A percentile compares a stretch with the other conserved stretches of the same genome.
These are phyloP conservation scores for Hesperophylax magnus DNA, from an alignment of 1,140 invertebrate genomes.

Conservation along the genomic window DNA sequence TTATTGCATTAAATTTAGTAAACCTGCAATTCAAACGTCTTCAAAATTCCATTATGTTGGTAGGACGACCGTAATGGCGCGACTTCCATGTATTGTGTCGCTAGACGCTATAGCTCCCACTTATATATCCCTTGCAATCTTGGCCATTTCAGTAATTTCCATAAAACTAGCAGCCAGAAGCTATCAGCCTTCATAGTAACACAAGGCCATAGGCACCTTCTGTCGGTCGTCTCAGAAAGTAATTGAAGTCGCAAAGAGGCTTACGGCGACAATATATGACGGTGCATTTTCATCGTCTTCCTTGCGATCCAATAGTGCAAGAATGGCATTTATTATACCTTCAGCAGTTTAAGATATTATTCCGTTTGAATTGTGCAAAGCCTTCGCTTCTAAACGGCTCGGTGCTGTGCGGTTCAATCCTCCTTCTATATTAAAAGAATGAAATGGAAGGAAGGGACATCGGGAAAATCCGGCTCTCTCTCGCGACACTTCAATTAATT, in stretches of 20 bases:
- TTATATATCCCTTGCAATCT: not conserved
- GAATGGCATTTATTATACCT: conserved; percentile 56
- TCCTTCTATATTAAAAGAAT: too few species aligned
- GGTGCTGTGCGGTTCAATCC: not conserved
- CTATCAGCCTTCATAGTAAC: not conserved
- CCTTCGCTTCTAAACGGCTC: not conserved
- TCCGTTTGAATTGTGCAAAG: conserved; percentile 44
- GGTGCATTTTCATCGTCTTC: conserved; percentile 53
- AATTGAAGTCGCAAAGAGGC: conserved; percentile 58
- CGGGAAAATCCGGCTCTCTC: not conserved
- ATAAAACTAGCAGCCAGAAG: conserved; percentile 10
- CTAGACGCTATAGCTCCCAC: not conserved
- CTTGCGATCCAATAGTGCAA: conserved; percentile 55
- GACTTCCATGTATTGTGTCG: not conserved
- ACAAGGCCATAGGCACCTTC: conserved; percentile 10
- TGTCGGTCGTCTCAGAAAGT: conserved; percentile 48
- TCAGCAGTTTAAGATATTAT: conserved; percentile 52
- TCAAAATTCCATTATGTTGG: not conserved
- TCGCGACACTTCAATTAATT: conserved; percentile 39
- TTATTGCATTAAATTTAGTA: not conserved
- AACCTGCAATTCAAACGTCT: not conserved
- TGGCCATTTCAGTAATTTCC: conserved; percentile 43
- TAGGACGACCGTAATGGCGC: not conserved
- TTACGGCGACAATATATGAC: conserved; percentile 56
- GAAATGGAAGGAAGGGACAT: not conserved